These are phyloP conservation scores for Sarcophaga variegata DNA, from an alignment of 2,888 invertebrate genomes.

Conservation along the genomic window DNA sequence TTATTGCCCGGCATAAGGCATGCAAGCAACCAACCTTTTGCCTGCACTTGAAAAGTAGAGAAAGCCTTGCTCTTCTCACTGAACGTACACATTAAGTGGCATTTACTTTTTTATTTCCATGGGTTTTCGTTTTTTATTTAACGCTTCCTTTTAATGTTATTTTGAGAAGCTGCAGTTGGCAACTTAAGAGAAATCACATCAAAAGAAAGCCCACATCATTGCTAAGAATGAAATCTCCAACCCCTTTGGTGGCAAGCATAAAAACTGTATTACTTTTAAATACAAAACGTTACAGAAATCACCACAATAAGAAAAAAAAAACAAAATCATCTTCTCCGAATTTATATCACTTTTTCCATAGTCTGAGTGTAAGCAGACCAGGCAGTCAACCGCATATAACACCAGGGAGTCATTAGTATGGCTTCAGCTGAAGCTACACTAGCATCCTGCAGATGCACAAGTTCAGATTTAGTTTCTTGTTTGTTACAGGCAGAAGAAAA, in stretches of 20 bases:
- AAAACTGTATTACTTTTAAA: conserved; percentile 27
- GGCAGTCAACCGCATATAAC: conserved; percentile 70
- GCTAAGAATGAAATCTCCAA: conserved; percentile 1
- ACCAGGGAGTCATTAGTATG: conserved; percentile 72
- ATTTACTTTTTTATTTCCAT: conserved; percentile 73
- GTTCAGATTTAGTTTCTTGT: background rate
- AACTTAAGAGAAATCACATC: conserved; percentile 65
- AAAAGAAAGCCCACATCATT: conserved; percentile 49
- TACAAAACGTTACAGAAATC: conserved; percentile 32
- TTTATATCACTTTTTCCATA: conserved; percentile 3
- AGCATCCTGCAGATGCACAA: conserved; percentile 25
- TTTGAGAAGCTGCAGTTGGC: conserved; percentile 58
- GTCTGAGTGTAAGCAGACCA: conserved; percentile 25
- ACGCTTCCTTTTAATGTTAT: conserved; percentile 75
- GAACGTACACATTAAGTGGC: conserved; percentile 75
- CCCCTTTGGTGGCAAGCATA: background rate
- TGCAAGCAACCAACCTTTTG: conserved; percentile 1
- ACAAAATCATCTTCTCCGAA: conserved; percentile 21
- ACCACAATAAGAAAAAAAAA: conserved; percentile 48
- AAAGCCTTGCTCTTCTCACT: conserved; percentile 44
- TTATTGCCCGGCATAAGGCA: conserved; percentile 29
- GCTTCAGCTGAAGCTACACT: conserved; percentile 45
- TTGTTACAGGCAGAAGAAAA: background rate
- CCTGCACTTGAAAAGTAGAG: conserved; percentile 52
- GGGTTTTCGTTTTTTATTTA: conserved; percentile 76